Evolutionary conservation across 2,113 vertebrate genomes (phyloP).

Genomic region (Capreolus pygargus): DNA sequence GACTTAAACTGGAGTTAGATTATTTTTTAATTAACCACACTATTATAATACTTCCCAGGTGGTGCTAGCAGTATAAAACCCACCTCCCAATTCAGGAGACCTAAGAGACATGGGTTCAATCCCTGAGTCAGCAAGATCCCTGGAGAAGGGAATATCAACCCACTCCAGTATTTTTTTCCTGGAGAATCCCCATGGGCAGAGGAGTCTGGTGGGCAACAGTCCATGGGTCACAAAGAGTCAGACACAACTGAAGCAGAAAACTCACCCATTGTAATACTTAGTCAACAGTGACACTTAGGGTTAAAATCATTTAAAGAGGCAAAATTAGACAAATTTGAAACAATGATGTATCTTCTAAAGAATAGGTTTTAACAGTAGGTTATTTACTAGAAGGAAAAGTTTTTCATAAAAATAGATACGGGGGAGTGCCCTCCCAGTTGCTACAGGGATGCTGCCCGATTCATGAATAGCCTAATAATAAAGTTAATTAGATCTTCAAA

Average conservation of each 20-base stretch:
- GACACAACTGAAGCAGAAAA: neutral
- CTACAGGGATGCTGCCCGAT: neutral
- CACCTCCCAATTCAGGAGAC: neutral
- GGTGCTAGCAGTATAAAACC: neutral
- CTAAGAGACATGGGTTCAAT: neutral
- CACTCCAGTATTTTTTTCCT: neutral
- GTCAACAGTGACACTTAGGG: neutral
- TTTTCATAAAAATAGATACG: neutral
- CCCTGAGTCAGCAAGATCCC: neutral
- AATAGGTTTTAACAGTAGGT: neutral
- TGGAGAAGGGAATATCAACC: neutral
- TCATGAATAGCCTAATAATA: neutral
- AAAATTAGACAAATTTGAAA: constrained; percentile 5
- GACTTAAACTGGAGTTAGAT: neutral
- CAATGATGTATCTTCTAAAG: neutral
- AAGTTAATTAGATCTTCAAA: neutral
- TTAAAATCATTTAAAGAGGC: neutral
- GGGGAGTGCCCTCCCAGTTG: neutral
- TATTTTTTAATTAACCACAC: neutral
- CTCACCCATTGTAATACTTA: neutral
- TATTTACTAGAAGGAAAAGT: neutral
- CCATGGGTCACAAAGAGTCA: neutral
- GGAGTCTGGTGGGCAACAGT: neutral
- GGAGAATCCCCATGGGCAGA: neutral
- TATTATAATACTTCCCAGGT: neutral